Base-by-base conservation (phyloP, 2,797 vertebrate species). In the Tinamus major region DNA sequence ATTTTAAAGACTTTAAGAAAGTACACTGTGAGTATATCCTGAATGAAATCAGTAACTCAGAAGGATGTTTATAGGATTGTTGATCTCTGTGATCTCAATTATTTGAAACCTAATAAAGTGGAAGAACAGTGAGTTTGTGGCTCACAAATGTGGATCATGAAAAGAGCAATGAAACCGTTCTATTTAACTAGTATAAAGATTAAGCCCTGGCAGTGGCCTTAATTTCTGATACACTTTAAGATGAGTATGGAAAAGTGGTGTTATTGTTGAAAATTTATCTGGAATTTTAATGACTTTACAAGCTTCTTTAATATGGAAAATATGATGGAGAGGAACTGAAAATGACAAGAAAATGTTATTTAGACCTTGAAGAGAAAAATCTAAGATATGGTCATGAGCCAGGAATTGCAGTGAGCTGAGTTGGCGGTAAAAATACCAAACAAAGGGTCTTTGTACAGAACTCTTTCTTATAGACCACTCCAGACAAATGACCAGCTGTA, bases 331-430 rank as follows among this genome's bases (percentile, higher is more conserved):
- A 85, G 75, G 12, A 62, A 46, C 14, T 58, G 65, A 76, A 93
- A 87, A 58, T 81, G 29, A 65, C 63, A 70, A 5, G 2, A 72
- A 87, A 89, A 87, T 39, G n/a, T 33, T 93, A 72, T 94, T 81
- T 76, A 72, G 86, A 86, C 71, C 76, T 85, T 95, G 75, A 82
- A 88, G 68, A 77, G 92, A 59, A 92, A 56, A 92, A 77, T 90
- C n/a, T 70, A 76, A 92, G 33, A 11, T n/a, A 59, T 48, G 59
- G 46, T 94, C 20, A 31, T 89, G 88, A 88, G 39, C 63, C 78
- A 79, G 80, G 86, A 89, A 72, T 87, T 69, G 56, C 15, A 39
- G 18, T 90, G 93, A 64, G 44, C 46, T 72, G 49, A 51, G 3
- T 44, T 79, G 49, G 64, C 31, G 13, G 39, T 35, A 79, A 86